Evolutionary conservation across 92 coral and sea anemone species (phyloP).

Genomic region (Porites cylindrica): DNA sequence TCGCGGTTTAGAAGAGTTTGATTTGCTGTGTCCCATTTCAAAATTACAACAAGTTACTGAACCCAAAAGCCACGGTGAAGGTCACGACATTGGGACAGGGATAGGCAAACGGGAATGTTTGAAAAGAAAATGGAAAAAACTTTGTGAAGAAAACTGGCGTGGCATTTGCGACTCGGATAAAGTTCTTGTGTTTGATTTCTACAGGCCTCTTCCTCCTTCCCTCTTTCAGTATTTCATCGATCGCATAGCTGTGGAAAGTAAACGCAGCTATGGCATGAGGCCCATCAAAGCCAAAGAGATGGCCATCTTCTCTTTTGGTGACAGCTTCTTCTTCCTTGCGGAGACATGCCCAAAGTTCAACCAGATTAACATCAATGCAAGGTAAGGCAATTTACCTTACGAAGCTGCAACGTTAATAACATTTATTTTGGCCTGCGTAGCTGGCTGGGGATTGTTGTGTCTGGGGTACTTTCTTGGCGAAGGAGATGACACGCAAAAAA

Average conservation of each 20-base stretch:
- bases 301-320: constrained; percentile 56
- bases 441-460: too few species aligned
- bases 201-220: constrained; percentile 74
- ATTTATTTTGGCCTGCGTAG: too few species aligned
- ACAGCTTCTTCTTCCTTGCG: too few species aligned
- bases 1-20: constrained; percentile 63
- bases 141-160: constrained; percentile 59
- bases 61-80: not conserved
- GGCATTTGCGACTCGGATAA: constrained; percentile 61
- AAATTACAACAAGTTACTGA: not conserved
- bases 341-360: too few species aligned
- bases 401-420: too few species aligned
- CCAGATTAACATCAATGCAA: too few species aligned
- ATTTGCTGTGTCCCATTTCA: constrained; percentile 68
- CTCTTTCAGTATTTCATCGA: constrained; percentile 72
- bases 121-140: constrained; percentile 53
- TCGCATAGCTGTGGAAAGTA: constrained; percentile 55
- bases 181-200: constrained; percentile 71
- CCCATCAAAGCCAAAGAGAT: constrained; percentile 58
- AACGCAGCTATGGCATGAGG: constrained; percentile 59
- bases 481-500: too few species aligned
- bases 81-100: not conserved
- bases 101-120: constrained; percentile 40
- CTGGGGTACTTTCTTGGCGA: too few species aligned
- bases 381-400: too few species aligned